Conservation (phyloP, 2,797 vertebrate species). For the Pseudochromis fuscus region DNA sequence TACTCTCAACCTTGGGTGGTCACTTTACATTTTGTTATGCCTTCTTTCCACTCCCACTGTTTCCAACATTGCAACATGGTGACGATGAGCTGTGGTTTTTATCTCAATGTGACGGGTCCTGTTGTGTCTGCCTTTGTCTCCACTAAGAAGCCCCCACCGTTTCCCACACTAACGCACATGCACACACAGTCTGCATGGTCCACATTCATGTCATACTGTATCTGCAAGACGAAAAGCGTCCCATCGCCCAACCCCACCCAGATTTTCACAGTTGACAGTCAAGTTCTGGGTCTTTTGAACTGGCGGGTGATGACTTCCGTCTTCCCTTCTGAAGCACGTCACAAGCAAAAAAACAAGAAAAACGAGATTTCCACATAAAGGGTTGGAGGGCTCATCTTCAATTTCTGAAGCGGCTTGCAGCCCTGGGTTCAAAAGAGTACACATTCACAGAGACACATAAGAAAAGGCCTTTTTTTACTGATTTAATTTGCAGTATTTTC, state of each 20-base stretch:
- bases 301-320: slow-evolving; percentile 57
- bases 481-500: slow-evolving; percentile 45
- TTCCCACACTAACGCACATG: background rate
- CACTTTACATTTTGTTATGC: slow-evolving; percentile 67
- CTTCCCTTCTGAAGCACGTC: slow-evolving; percentile 60
- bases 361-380: slow-evolving; percentile 68
- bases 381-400: slow-evolving; percentile 45
- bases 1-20: slow-evolving; percentile 77
- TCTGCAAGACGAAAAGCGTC: slow-evolving; percentile 56
- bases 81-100: slow-evolving; percentile 34
- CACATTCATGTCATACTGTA: slow-evolving; percentile 60
- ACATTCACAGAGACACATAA: slow-evolving; percentile 18
- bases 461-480: background rate
- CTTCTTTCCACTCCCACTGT: slow-evolving; percentile 40
- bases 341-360: slow-evolving; percentile 69
- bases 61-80: slow-evolving; percentile 42
- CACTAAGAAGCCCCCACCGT: slow-evolving; percentile 1
- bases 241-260: slow-evolving; percentile 51
- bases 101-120: slow-evolving; percentile 24
- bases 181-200: slow-evolving; percentile 24
- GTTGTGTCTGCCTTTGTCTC: slow-evolving; percentile 42
- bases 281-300: slow-evolving; percentile 63
- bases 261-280: slow-evolving; percentile 71
- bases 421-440: slow-evolving; percentile 21
- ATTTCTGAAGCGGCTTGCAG: slow-evolving; percentile 26